These are phyloP conservation scores for Sebastes taczanowskii DNA, from an alignment of 2,797 vertebrate genomes.

Conservation along the genomic window DNA sequence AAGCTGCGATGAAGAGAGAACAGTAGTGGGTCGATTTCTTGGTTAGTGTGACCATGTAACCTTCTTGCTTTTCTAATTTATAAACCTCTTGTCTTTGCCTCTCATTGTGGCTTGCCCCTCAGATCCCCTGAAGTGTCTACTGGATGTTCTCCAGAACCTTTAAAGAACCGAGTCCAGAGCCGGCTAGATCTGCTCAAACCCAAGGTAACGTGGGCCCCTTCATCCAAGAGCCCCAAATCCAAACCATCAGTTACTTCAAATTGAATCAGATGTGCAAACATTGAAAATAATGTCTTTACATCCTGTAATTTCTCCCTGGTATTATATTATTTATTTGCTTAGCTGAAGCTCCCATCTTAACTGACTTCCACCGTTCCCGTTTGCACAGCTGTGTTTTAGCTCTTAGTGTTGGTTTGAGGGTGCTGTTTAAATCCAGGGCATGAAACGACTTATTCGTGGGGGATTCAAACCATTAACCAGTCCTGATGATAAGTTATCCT, in stretches of 20 bases:
- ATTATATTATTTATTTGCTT: slow-evolving; percentile 79
- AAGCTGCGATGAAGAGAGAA: not conserved
- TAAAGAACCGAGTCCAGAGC: slow-evolving; percentile 84
- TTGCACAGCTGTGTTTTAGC: slow-evolving; percentile 79
- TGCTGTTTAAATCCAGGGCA: slow-evolving; percentile 53
- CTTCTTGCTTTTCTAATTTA: slow-evolving; percentile 37
- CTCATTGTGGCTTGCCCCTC: slow-evolving; percentile 35
- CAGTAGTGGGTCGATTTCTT: not conserved
- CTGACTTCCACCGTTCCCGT: slow-evolving; percentile 70
- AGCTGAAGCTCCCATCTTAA: slow-evolving; percentile 71
- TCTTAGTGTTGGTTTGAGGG: slow-evolving; percentile 53
- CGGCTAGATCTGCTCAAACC: slow-evolving; percentile 78
- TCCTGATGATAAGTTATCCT: slow-evolving; percentile 39
- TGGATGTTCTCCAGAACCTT: slow-evolving; percentile 85
- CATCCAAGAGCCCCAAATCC: slow-evolving; percentile 53
- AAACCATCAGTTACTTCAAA: slow-evolving; percentile 70
- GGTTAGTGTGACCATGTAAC: slow-evolving; percentile 28
- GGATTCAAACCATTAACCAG: slow-evolving; percentile 57
- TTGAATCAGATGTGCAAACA: slow-evolving; percentile 80
- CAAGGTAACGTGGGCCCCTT: slow-evolving; percentile 85
- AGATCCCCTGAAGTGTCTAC: slow-evolving; percentile 86
- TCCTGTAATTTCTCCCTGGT: slow-evolving; percentile 78
- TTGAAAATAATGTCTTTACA: slow-evolving; percentile 77
- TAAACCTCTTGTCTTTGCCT: slow-evolving; percentile 39
- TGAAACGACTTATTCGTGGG: slow-evolving; percentile 48